These are phyloP conservation scores for Scelioninae gen. 2 DNA, from an alignment of 2,888 invertebrate genomes.

Conservation along the genomic window DNA sequence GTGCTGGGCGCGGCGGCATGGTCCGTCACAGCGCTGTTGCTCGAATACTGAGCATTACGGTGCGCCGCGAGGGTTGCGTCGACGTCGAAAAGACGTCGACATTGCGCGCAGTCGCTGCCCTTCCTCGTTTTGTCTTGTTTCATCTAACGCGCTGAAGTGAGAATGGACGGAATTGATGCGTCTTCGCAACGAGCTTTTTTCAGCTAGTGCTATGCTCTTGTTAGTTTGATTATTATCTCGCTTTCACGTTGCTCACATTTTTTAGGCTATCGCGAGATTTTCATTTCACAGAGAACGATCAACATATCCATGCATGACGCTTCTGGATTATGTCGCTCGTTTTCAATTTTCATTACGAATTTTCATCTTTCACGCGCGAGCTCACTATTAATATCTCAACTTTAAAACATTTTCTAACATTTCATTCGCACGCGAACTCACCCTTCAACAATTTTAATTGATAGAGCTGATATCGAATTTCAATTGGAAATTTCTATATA, in stretches of 20 bases:
- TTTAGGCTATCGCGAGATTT: too few relatives aligned
- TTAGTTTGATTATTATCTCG: constrained; percentile 20
- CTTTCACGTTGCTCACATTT: constrained; percentile 9
- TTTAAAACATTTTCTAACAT: too few relatives aligned
- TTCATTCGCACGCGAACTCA: too few relatives aligned
- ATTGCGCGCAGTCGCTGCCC: constrained; percentile 62
- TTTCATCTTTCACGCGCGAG: too few relatives aligned
- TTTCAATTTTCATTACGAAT: too few relatives aligned
- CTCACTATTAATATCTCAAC: too few relatives aligned
- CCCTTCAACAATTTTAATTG: too few relatives aligned
- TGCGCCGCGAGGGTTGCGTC: constrained; percentile 73
- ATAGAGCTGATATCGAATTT: too few relatives aligned
- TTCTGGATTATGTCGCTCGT: too few relatives aligned
- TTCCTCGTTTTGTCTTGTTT: constrained; percentile 46
- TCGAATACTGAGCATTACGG: constrained; percentile 73
- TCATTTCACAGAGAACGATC: too few relatives aligned
- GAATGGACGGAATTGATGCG: constrained; percentile 46
- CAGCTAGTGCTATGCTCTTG: constrained; percentile 4
- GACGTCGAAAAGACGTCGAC: constrained; percentile 71
- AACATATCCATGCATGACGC: too few relatives aligned
- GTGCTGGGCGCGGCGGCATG: constrained; percentile 74
- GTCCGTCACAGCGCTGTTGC: constrained; percentile 74
- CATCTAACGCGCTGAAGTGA: constrained; percentile 41
- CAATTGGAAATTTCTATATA: too few relatives aligned
- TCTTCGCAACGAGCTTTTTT: constrained; percentile 35